Base-by-base conservation (phyloP, 2,113 vertebrate species). In the Rhegmatorhina hoffmannsi region DNA sequence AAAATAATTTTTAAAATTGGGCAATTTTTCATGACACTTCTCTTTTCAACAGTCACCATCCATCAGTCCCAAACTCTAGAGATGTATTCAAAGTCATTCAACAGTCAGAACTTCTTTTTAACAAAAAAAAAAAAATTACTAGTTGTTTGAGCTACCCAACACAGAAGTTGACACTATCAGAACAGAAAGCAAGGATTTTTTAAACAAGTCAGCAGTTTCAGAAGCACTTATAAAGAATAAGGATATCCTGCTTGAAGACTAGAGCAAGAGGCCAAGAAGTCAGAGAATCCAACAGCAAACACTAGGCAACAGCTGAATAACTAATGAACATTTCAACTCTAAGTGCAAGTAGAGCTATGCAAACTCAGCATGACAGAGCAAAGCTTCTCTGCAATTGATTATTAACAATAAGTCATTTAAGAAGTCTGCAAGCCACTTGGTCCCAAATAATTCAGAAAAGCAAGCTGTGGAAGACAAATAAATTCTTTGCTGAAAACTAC, bases 301-400 rank as follows among this genome's bases (percentile, higher is more conserved):
- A 76, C 40, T 21, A 76, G 58, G 67, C n/a, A 94, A 52, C 31
- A 56, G 7, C 14, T 20, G 11, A 92, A 82, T 53, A 94, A 64
- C 66, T 60, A 46, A 84, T 11, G 40, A 60, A 46, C n/a, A 66
- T 66, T 76, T 86, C 29, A 80, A 55, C 31, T 62, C 78, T 20
- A 73, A 91, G 47, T 13, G 52, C 34, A 87, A 89, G 56, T 29
- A 92, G 66, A 85, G 59, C 26, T 40, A 33, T 10, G 40, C 2
- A 8, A 96, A 49, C 63, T 91, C 88, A 87, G 74, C 63, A 94
- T 76, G 90, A 94, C 87, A 68, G 62, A 90, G 82, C 87, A 92
- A 34, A 88, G 53, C 46, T 34, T 18, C 67, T 40, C 36, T 83
- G 40, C 53, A 91, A 84, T 1, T 33, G 52, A 94, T 76, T 52